These are phyloP conservation scores for Mnemiopsis leidyi DNA, from an alignment of 37 sponge, comb jelly and placozoan genomes.

Conservation along the genomic window DNA sequence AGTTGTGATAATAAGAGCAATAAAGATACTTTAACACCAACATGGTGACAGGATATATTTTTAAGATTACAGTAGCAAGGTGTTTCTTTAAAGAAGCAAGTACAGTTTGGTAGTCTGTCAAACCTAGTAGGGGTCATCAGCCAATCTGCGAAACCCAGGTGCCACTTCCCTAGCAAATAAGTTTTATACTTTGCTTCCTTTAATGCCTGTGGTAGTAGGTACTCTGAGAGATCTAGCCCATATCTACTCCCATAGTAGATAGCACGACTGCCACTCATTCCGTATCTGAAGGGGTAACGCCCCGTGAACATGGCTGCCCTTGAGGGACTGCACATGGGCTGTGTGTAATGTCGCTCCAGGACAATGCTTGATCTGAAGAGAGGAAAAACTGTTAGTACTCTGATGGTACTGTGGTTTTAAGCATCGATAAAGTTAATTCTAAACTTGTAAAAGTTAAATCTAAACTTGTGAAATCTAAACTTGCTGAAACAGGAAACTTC, in stretches of 20 bases:
- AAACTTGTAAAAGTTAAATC: too few relatives aligned
- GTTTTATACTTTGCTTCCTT: constrained; percentile 6
- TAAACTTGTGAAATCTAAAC: too few relatives aligned
- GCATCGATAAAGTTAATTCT: too few relatives aligned
- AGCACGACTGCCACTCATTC: constrained; percentile 3
- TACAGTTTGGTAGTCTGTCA: not conserved
- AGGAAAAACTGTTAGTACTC: too few relatives aligned
- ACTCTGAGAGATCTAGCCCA: constrained; percentile 27
- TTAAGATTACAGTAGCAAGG: too few relatives aligned
- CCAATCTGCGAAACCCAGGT: constrained; percentile 63
- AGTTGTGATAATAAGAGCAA: too few relatives aligned
- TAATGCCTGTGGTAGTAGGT: constrained; percentile 27
- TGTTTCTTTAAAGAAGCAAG: too few relatives aligned
- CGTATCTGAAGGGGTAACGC: constrained; percentile 39
- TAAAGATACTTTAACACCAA: too few relatives aligned
- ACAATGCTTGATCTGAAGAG: constrained; percentile 17
- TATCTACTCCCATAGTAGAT: constrained; percentile 31
- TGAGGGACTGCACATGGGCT: constrained; percentile 44
- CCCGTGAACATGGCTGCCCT: constrained; percentile 45
- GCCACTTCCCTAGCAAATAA: constrained; percentile 54
- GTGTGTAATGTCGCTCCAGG: constrained; percentile 14
- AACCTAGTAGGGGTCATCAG: constrained; percentile 5
- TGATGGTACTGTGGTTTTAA: too few relatives aligned
- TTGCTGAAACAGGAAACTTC: too few relatives aligned
- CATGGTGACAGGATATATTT: too few relatives aligned